These are phyloP conservation scores for Nicator chloris DNA, from an alignment of 2,113 vertebrate species.

Conservation along the genomic window DNA sequence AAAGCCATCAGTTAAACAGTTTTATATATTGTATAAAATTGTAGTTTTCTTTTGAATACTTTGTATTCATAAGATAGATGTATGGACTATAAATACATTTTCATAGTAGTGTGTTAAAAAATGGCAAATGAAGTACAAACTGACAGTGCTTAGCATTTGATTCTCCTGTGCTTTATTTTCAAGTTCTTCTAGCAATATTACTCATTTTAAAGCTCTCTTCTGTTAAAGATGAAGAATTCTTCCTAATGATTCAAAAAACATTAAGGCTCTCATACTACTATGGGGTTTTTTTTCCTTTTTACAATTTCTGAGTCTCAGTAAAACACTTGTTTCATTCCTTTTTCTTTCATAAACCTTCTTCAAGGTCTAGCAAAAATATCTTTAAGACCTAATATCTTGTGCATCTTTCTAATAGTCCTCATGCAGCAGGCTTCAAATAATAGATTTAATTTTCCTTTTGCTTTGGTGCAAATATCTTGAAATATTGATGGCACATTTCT, in stretches of 20 bases:
- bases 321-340: background rate
- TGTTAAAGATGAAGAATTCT: background rate
- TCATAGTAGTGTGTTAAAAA: background rate
- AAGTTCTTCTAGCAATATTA: background rate
- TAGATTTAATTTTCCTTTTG: background rate
- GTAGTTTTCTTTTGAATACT: background rate
- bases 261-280: background rate
- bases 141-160: background rate
- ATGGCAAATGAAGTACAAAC: background rate
- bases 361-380: background rate
- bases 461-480: background rate
- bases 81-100: background rate
- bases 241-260: background rate
- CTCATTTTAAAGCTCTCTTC: background rate
- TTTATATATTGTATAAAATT: background rate
- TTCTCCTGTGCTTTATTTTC: conserved; percentile 24
- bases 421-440: background rate
- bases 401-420: background rate
- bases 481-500: background rate
- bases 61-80: background rate
- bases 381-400: background rate
- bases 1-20: background rate
- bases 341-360: background rate
- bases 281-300: background rate
- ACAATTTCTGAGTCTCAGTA: background rate